A percentile compares a stretch with the other conserved stretches of the same genome.
Conservation (phyloP, 2,888 invertebrate genomes). For the Drosophila ustulata region DNA sequence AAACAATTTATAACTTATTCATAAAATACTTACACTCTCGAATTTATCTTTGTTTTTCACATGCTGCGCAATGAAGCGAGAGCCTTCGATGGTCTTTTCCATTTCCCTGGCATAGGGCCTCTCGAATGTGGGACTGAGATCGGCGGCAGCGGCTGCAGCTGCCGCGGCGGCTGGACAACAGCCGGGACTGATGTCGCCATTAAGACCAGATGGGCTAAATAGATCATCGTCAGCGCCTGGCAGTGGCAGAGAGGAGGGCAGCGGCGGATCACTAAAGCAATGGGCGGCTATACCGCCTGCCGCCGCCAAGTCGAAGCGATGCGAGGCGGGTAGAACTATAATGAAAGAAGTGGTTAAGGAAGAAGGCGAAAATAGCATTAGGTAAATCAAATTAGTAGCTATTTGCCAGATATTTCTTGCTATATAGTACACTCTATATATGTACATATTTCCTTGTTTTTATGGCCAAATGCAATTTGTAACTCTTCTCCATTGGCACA, state of each 20-base stretch:
- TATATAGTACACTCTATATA: neutral
- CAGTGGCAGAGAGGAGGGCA: slow-evolving; percentile 88
- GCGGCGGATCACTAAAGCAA: slow-evolving; percentile 88
- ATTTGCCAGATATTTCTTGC: slow-evolving; percentile 32
- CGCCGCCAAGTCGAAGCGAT: slow-evolving; percentile 89
- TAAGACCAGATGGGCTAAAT: slow-evolving; percentile 89
- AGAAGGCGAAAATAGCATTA: slow-evolving; percentile 55
- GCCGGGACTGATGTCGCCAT: slow-evolving; percentile 86
- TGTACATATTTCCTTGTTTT: slow-evolving; percentile 33
- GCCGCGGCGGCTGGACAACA: slow-evolving; percentile 85
- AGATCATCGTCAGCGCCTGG: slow-evolving; percentile 94
- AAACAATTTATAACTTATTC: neutral
- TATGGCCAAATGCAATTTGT: slow-evolving; percentile 69
- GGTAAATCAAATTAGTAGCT: slow-evolving; percentile 65
- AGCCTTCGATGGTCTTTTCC: slow-evolving; percentile 96
- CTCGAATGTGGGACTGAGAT: slow-evolving; percentile 92
- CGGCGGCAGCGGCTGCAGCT: slow-evolving; percentile 77
- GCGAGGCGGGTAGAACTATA: slow-evolving; percentile 85
- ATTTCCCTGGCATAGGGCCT: slow-evolving; percentile 93
- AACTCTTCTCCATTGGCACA: slow-evolving; percentile 63
- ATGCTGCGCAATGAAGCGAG: slow-evolving; percentile 97
- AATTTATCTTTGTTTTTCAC: slow-evolving; percentile 97
- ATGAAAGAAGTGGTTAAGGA: neutral
- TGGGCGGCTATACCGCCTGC: slow-evolving; percentile 87
- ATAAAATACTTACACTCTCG: slow-evolving; percentile 91